Conservation (phyloP, 2,797 vertebrate species). For the Poeciliopsis gracilis region DNA sequence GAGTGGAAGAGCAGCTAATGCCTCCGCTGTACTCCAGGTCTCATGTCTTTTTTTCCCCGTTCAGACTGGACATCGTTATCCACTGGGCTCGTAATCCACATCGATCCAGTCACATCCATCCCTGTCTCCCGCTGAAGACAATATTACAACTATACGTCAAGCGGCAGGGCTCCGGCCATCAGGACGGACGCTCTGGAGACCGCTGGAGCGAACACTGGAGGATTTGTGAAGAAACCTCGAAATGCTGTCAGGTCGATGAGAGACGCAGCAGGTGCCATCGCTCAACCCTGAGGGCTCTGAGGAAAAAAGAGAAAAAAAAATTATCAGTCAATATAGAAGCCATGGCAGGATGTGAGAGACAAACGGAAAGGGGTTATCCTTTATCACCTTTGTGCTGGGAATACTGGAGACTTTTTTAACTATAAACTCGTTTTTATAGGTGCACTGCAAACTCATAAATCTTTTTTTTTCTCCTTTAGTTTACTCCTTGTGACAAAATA, state of each 20-base stretch:
- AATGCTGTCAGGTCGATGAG: slow-evolving; percentile 56
- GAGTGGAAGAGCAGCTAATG: not conserved
- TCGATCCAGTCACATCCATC: slow-evolving; percentile 54
- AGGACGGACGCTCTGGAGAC: slow-evolving; percentile 39
- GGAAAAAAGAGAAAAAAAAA: slow-evolving; percentile 21
- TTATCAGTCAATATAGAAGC: slow-evolving; percentile 53
- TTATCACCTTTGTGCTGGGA: slow-evolving; percentile 17
- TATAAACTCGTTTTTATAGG: not conserved
- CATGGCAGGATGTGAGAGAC: slow-evolving; percentile 35
- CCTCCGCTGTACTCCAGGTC: not conserved
- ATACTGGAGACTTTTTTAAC: slow-evolving; percentile 13
- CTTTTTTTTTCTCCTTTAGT: not conserved
- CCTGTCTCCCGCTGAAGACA: slow-evolving; percentile 50
- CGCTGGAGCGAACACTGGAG: slow-evolving; percentile 29
- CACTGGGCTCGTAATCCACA: slow-evolving; percentile 46
- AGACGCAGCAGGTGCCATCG: slow-evolving; percentile 41
- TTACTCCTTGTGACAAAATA: not conserved
- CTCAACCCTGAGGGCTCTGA: slow-evolving; percentile 41
- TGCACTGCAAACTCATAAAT: not conserved
- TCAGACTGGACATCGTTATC: slow-evolving; percentile 37
- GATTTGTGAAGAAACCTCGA: slow-evolving; percentile 60
- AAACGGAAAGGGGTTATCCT: slow-evolving; percentile 21
- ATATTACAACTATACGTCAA: slow-evolving; percentile 55
- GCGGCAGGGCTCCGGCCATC: slow-evolving; percentile 37
- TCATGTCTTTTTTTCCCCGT: not conserved